Evolutionary conservation across 30 jellyfish, hydroid and myxozoan genomes (phyloP), one percentile per base, ranked within the genome.

Genomic region (Catostylus mosaicus): DNA sequence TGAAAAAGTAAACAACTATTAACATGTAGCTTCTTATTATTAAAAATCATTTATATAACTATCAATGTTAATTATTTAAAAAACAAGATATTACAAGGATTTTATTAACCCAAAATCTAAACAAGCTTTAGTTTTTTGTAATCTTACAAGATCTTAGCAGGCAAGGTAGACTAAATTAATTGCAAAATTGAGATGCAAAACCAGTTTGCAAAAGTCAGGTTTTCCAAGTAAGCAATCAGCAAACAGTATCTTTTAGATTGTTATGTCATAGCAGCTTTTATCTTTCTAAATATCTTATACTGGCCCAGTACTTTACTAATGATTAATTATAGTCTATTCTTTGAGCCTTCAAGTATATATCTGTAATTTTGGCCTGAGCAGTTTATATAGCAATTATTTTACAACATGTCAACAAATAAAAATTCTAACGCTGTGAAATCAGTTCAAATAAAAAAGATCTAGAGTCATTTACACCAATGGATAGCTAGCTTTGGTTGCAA

Each of bases 401-500:
- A n/a, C n/a, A n/a, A n/a, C n/a, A n/a, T n/a, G n/a, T n/a, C n/a
- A n/a, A 7, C 14, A 40, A 40, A 5, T 40, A 5, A 14, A 40
- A 40, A 40, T 40, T 40, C 11, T 5, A 40, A 40, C 14, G 7
- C 7, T 5, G 54, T 40, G 54, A 40, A 40, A 7, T 40, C 18
- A 10, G 63, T 50, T 50, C 63, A 4, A 33, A 24, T 37, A 30
- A 66, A 34, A 34, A 66, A 66, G 24, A 29, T n/a, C n/a, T n/a
- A n/a, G n/a, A 30, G 2, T 64, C 36, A 29, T 35, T 77, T 73
- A 94, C 29, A 94, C 99, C 67, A 94, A 73, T 57, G 99, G 99
- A 88, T 94, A 94, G 66, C 97, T 88, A 46, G 99, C 97, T 56
- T 88, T 88, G 9, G 96, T 38, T 36, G 99, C 99, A 43, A 94